Base-by-base conservation (phyloP, 2,797 vertebrate species). In the Carcharodon carcharias region DNA sequence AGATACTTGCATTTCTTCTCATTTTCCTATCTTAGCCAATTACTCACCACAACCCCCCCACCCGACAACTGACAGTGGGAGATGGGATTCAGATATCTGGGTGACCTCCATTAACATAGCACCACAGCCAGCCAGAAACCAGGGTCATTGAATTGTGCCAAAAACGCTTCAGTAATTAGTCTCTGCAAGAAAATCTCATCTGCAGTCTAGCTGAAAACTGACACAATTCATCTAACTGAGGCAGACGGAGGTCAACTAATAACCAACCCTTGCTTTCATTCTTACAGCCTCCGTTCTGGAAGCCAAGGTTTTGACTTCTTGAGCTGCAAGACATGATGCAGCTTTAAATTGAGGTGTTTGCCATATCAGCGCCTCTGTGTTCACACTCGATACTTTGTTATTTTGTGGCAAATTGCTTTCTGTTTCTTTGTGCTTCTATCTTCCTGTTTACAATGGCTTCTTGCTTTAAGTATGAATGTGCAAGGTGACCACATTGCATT, bases 391-490 rank as follows among this genome's bases (percentile, higher is more conserved):
- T n/a, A 65, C 65, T 28, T 45, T 95, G 67, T 95, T 95, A 95
- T 69, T 95, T 95, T 54, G 94, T 73, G 50, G 69, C 45, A 71
- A 95, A 77, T 95, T 95, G 94, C 65, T 95, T 95, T 95, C 69
- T 95, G 69, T 71, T 35, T 54, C 94, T 71, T 54, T 71, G 40
- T 95, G 65, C 93, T 54, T 40, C 91, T 63, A 93, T 45, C 91
- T 67, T 65, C 94, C 28, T 71, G 9, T 31, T 95, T 95, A 73
- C 94, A 95, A 73, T 77, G 26, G 23, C 28, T n/a, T 77, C 54
- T 77, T 95, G 94, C 50, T 73, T 56, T 77, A 95, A 95, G 54
- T 56, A 73, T 56, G 69, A 73, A 56, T 21, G 35, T 77, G 45
- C 45, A 77, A 56, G 94, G 28, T 31, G 94, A 73, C 54, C 45